Percentiles rank a stretch among this genome's conserved stretches.
Conservation (phyloP, 2,888 invertebrate species). For the Drosophila setosimentum region DNA sequence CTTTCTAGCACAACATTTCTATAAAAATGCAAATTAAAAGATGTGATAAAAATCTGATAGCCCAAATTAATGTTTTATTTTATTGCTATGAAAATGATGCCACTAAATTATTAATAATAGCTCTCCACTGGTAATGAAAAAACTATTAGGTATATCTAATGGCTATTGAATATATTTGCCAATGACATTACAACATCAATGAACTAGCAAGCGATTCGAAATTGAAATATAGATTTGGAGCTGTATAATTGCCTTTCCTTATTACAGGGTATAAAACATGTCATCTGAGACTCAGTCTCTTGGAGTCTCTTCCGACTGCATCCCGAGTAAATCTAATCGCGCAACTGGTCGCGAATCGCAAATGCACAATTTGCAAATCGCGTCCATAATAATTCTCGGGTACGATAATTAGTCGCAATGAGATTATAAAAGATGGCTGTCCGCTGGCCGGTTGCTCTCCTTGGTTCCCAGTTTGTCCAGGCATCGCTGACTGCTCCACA, state of each 20-base stretch:
- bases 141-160: too few relatives aligned
- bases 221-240: not conserved
- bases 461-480: not conserved
- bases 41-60: not conserved
- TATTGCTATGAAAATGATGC: not conserved
- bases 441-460: slow-evolving; percentile 5
- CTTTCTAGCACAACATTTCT: too few relatives aligned
- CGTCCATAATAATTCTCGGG: slow-evolving; percentile 79
- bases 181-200: not conserved
- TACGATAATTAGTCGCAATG: slow-evolving; percentile 84
- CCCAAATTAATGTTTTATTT: not conserved
- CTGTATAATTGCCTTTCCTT: not conserved
- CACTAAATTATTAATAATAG: not conserved
- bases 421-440: slow-evolving; percentile 77
- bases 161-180: not conserved
- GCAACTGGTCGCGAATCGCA: slow-evolving; percentile 31
- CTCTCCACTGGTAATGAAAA: too few relatives aligned
- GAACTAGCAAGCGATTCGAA: not conserved
- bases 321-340: slow-evolving; percentile 39
- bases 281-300: not conserved
- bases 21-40: too few relatives aligned
- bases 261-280: not conserved
- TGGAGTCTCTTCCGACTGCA: too few relatives aligned
- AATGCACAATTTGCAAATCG: slow-evolving; percentile 68
- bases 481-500: not conserved